phyloP scores from a whole-genome alignment of 2,797 vertebrate species.

The Dendrocincla tyrannina region DNA sequence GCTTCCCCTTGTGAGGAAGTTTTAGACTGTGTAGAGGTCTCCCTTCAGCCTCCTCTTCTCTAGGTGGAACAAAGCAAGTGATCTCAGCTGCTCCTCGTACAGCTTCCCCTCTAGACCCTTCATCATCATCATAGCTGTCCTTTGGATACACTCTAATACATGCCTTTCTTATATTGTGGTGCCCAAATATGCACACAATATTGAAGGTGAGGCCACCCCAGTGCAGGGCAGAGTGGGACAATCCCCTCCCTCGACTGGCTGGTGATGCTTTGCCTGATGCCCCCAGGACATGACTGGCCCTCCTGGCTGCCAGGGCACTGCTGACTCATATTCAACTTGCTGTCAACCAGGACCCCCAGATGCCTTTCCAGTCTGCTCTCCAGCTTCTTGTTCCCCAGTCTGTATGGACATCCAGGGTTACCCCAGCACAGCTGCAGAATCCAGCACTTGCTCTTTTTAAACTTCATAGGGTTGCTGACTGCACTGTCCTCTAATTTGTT shows the following conservation, averaged over 20 bases:
- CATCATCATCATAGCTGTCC: not conserved
- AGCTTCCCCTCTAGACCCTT: not conserved
- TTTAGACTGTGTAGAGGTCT: not conserved
- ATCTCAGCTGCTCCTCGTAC: not conserved
- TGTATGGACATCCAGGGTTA: not conserved
- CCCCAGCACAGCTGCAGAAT: not conserved
- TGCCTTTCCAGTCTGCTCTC: not conserved
- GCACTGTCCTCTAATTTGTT: not conserved
- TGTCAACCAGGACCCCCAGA: not conserved
- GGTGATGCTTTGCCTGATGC: not conserved
- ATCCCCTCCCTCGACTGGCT: not conserved
- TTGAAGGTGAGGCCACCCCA: not conserved
- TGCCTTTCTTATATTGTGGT: not conserved
- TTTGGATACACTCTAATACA: not conserved
- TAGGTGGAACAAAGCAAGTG: not conserved
- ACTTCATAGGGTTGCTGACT: not conserved
- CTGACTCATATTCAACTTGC: not conserved
- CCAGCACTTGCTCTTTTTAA: not conserved
- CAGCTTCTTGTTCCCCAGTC: not conserved
- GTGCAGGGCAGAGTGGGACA: not conserved
- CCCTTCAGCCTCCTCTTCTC: not conserved
- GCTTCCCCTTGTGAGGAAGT: not conserved
- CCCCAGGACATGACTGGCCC: not conserved
- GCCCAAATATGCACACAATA: not conserved
- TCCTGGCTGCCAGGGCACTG: not conserved